A percentile compares a stretch with the other conserved stretches of the same genome.
Conservation (phyloP, 2,888 invertebrate genomes). For the Acheta domesticus region DNA sequence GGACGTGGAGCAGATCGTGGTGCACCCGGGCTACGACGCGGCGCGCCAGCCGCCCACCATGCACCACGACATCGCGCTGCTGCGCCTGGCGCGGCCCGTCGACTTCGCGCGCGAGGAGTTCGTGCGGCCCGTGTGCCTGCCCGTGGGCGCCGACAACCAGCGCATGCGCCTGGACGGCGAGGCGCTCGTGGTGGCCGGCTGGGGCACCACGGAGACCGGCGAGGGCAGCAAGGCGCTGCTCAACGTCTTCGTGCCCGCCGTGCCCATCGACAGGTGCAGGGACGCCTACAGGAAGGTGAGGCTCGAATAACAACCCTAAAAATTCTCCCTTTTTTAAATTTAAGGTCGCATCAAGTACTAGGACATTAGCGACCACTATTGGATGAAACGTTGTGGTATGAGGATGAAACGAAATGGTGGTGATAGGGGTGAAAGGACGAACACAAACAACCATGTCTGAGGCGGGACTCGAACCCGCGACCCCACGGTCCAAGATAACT, state of each 20-base stretch:
- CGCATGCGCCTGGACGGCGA: not conserved
- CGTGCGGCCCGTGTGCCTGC: conserved; percentile 1
- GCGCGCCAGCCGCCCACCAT: conserved; percentile 26
- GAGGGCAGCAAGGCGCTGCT: not conserved
- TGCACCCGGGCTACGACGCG: conserved; percentile 36
- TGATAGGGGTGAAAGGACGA: too few species aligned
- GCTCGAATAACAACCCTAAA: too few species aligned
- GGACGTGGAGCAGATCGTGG: not conserved
- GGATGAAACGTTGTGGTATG: too few species aligned
- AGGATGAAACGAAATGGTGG: too few species aligned
- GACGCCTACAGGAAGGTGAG: not conserved
- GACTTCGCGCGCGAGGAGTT: conserved; percentile 29
- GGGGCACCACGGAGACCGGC: not conserved
- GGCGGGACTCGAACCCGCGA: too few species aligned
- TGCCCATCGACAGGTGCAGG: not conserved
- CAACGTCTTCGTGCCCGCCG: not conserved
- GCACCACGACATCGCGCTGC: conserved; percentile 39
- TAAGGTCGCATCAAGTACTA: too few species aligned
- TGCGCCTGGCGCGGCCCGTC: conserved; percentile 36
- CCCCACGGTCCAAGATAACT: too few species aligned
- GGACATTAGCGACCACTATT: too few species aligned
- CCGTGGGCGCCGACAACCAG: not conserved
- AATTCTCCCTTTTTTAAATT: too few species aligned
- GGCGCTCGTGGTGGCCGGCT: not conserved
- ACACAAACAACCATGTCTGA: too few species aligned